Evolutionary conservation across 2,888 invertebrate species (phyloP).

Genomic region (Cosmia trapezina): DNA sequence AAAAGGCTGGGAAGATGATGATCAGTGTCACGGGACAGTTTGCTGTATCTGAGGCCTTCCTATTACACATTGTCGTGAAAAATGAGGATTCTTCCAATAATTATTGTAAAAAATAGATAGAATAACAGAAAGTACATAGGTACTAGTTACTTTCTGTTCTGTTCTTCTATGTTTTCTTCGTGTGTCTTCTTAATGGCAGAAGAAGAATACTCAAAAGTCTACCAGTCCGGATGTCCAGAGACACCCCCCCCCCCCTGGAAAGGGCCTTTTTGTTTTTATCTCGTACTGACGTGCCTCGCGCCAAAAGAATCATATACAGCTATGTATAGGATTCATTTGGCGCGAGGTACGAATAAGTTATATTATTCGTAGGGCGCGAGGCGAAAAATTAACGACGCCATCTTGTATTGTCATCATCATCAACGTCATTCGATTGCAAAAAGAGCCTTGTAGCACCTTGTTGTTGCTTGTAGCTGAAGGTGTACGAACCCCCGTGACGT

Average conservation of each 20-base stretch:
- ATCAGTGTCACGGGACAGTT: no score
- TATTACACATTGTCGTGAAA: no score
- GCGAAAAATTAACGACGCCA: no score
- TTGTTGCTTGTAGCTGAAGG: not conserved
- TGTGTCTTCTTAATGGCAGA: not conserved
- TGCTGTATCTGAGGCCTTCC: not conserved
- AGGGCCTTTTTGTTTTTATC: not conserved
- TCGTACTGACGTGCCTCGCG: no score
- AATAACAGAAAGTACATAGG: not conserved
- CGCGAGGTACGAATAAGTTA: no score
- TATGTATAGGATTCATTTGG: not conserved
- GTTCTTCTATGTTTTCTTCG: not conserved
- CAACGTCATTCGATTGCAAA: not conserved
- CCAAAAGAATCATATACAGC: no score
- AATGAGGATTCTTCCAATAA: not conserved
- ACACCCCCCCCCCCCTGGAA: no score
- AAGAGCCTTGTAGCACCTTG: not conserved
- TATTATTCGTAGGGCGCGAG: no score
- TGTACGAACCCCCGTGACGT: conserved; percentile 95
- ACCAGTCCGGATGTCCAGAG: not conserved
- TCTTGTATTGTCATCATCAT: no score
- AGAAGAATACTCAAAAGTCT: not conserved
- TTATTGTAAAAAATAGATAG: not conserved
- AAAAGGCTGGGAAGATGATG: not conserved
- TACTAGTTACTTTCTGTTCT: no score